phyloP scores from a whole-genome alignment of 2,888 invertebrate species.

The Lutraria lutraria region DNA sequence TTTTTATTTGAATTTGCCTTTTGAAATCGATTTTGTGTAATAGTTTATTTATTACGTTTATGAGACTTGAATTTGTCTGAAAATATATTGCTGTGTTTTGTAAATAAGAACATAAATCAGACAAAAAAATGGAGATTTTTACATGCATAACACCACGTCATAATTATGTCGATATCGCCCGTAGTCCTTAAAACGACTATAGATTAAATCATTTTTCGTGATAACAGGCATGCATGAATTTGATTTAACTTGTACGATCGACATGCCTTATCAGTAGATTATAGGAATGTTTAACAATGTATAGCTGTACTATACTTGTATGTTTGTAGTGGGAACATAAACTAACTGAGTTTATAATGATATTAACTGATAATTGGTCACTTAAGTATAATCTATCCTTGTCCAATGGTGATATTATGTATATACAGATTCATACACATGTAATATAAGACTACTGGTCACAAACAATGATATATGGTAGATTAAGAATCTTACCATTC shows the following conservation, averaged over 20 bases:
- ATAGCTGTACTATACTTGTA: background rate
- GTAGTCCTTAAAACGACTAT: too few species aligned
- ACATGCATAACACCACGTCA: too few species aligned
- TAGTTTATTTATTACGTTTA: background rate
- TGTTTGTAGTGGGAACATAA: background rate
- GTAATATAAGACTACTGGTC: too few species aligned
- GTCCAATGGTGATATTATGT: too few species aligned
- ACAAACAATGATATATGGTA: too few species aligned
- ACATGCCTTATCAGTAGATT: background rate
- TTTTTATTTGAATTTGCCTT: too few species aligned
- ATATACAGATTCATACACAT: too few species aligned
- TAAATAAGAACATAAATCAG: background rate
- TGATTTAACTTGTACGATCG: background rate
- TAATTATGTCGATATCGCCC: too few species aligned
- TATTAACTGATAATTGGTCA: conserved; percentile 13
- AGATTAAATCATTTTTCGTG: too few species aligned
- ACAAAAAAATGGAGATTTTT: background rate
- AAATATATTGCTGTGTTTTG: background rate
- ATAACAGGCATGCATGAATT: background rate
- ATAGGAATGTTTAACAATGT: background rate
- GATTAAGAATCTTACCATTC: too few species aligned
- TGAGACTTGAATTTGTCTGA: background rate
- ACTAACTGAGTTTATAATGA: background rate
- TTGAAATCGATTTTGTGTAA: too few species aligned
- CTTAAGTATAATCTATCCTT: background rate